These are phyloP conservation scores for Drosophila cardini DNA, from an alignment of 1,140 invertebrate species.

Conservation along the genomic window DNA sequence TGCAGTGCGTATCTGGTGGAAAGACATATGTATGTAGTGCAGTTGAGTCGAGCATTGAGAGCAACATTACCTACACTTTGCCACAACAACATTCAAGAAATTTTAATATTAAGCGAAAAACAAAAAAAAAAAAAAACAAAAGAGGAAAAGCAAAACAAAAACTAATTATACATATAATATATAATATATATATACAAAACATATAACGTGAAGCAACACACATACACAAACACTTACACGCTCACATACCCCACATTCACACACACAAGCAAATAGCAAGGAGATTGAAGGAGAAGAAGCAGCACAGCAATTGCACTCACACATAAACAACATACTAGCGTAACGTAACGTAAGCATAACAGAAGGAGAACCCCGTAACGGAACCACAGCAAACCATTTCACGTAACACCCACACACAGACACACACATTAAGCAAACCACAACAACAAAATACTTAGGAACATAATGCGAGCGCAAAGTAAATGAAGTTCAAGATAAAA, in stretches of 20 bases:
- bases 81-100: constrained; percentile 83
- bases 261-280: constrained; percentile 12
- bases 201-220: constrained; percentile 58
- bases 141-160: constrained; percentile 31
- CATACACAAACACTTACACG: constrained; percentile 28
- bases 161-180: constrained; percentile 84
- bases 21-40: constrained; percentile 83
- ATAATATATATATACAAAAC: constrained; percentile 78
- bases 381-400: constrained; percentile 25
- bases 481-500: constrained; percentile 30
- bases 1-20: constrained; percentile 72
- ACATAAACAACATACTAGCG: constrained; percentile 19
- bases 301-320: constrained; percentile 36
- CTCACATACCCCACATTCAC: constrained; percentile 24
- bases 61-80: constrained; percentile 83
- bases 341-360: constrained; percentile 36
- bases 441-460: constrained; percentile 37
- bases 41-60: constrained; percentile 71
- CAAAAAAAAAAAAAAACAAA: constrained; percentile 29
- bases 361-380: constrained; percentile 19
- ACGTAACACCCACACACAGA: constrained; percentile 9
- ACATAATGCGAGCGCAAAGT: constrained; percentile 60
- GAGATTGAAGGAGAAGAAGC: constrained; percentile 17
- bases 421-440: constrained; percentile 27
- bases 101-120: constrained; percentile 75